Evolutionary conservation across 2,113 vertebrate genomes (phyloP).

Genomic region (Pandion haliaetus): DNA sequence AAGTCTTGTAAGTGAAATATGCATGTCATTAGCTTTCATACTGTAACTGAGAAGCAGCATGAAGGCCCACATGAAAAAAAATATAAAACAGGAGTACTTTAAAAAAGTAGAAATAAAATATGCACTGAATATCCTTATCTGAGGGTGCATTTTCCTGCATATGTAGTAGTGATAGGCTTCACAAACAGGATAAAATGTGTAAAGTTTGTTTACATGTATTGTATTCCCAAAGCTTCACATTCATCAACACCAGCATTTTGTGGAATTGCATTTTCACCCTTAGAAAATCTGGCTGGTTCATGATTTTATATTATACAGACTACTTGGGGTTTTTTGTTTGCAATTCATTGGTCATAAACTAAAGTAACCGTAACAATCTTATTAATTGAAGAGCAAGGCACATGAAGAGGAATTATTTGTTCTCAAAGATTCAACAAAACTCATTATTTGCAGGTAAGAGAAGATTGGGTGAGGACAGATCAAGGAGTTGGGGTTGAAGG

Average conservation of each 20-base stretch:
- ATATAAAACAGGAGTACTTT: neutral
- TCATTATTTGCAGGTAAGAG: neutral
- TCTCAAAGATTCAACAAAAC: neutral
- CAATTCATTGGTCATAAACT: neutral
- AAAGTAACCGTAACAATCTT: neutral
- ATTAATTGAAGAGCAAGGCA: neutral
- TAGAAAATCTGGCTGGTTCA: neutral
- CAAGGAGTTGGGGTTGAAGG: neutral
- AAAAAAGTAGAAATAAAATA: neutral
- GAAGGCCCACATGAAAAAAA: neutral
- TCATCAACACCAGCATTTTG: neutral
- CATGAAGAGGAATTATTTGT: neutral
- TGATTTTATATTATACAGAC: neutral
- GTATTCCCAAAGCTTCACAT: neutral
- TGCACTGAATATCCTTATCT: neutral
- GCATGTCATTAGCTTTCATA: neutral
- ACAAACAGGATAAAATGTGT: neutral
- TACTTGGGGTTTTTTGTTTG: neutral
- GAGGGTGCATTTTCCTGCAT: neutral
- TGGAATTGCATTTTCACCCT: neutral
- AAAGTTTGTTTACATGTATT: neutral
- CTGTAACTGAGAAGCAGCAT: neutral
- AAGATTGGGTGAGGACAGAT: neutral
- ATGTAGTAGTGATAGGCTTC: neutral
- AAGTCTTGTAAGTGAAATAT: neutral